A percentile compares a stretch with the other conserved stretches of the same genome.
Evolutionary conservation across 2,888 invertebrate genomes (phyloP).

Genomic region (Athalia rosae): DNA sequence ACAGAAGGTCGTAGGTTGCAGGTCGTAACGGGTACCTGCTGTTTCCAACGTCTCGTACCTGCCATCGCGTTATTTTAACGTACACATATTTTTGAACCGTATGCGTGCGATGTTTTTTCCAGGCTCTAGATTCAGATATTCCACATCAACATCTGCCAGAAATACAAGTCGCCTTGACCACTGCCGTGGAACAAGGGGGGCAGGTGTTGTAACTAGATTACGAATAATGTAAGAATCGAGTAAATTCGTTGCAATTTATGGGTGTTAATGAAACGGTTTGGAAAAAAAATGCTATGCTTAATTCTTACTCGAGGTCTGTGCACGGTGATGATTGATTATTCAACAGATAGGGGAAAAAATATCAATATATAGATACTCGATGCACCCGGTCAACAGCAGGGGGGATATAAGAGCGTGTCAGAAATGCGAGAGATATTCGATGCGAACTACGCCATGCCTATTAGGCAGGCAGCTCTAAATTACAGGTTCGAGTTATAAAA

Average conservation of each 20-base stretch:
- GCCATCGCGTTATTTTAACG: too few relatives aligned
- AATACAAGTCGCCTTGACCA: neutral
- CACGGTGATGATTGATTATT: too few relatives aligned
- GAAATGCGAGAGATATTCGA: conserved; percentile 25
- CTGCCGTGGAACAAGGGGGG: neutral
- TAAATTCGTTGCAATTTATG: neutral
- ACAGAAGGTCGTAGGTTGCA: too few relatives aligned
- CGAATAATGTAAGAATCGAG: neutral
- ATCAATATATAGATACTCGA: conserved; percentile 4
- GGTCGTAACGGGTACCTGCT: too few relatives aligned
- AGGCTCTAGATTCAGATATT: too few relatives aligned
- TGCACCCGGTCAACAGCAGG: conserved; percentile 20
- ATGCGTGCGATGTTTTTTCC: too few relatives aligned
- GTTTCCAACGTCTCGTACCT: too few relatives aligned
- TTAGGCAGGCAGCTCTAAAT: conserved; percentile 34
- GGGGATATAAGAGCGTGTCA: conserved; percentile 15
- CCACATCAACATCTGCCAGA: too few relatives aligned
- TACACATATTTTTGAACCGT: too few relatives aligned
- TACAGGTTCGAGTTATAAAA: conserved; percentile 21
- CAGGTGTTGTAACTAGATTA: conserved; percentile 12
- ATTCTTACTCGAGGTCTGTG: neutral
- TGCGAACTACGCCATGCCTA: conserved; percentile 42
- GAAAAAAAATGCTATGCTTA: neutral
- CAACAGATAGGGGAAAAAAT: neutral
- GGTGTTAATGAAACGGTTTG: too few relatives aligned